Evolutionary conservation across 2,888 invertebrate genomes (phyloP), one percentile per base, ranked within the genome.

Genomic region (Punctoribates punctum): DNA sequence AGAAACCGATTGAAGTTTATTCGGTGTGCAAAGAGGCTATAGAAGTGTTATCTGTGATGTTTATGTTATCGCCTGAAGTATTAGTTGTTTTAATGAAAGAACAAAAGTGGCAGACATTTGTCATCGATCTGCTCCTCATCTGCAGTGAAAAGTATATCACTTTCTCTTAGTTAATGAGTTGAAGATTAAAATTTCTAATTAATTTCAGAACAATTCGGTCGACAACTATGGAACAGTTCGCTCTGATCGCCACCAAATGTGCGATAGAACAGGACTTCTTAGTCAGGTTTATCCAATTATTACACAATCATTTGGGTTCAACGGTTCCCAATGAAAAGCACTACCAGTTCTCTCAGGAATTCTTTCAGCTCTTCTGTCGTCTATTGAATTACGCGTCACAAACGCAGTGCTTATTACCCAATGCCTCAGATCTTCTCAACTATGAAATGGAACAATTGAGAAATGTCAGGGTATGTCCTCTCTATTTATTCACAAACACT

Each of bases 41-140:
- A 83, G 96, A 97, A 86, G 90, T 95, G 78, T 86, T 97, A 78
- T 93, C 94, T 73, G 89, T 96, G 80, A 91, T 93, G 80, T 88
- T 96, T 83, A 92, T 94, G 72, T 85, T 97, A 73, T 94, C 94
- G 84, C 92, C 94, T n/a, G 89, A 89, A 75, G 91, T 92, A 75
- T 86, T 96, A 79, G 93, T 94, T 81, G 88, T 89, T 38, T 86
- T 96, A 34, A 89, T 92, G 79, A 89, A 89, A 81, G 93, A 94
- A 82, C 86, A 89, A 78, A 89, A 90, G 85, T 96, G 94, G 93
- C 91, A 93, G 80, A 90, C 90, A 76, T 94, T 96, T 82, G 90
- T 95, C 74, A 90, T 94, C 79, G 94, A 94, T 82, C 86, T 96
- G 80, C 90, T 96, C 82, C 87, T 96, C 62, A 88, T 93, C 80